Evolutionary conservation across 2,888 invertebrate species (phyloP), one percentile per base, ranked within the genome.

Genomic region (Muschampia plurimacula): DNA sequence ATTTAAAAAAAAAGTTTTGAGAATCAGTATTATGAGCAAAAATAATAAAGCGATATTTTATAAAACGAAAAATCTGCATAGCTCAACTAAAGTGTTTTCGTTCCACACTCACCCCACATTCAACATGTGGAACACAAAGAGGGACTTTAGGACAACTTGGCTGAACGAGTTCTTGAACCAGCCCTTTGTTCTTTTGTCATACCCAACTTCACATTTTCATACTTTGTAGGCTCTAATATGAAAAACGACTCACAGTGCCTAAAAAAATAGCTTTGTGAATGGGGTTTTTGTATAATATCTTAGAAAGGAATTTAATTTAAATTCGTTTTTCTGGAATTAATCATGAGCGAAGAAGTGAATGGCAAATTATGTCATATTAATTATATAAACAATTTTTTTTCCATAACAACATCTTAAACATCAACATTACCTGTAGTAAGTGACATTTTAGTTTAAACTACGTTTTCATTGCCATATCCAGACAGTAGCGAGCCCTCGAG

Each of bases 141-240:
- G 62, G 71, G 72, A 67, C 72, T 72, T 72, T 67, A 67, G 60
- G 72, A 52, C 67, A 72, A 52, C 72, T 72, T 72, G 72, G 41
- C 39, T 72, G 67, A 72, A 72, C 52, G 52, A 55, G 67, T 62
- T 66, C 72, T 72, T 72, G 71, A 67, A 49, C 39, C 32, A 68
- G 49, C 6, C 66, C 22, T 67, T 67, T 67, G 72, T 72, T 72
- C 72, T 67, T 72, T 72, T 72, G 72, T 72, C 41, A 52, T 10
- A 52, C 32, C 28, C n/a, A 39, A 62, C 49, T 49, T 49, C 41
- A 44, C 66, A 41, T 72, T 72, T 72, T 60, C 59, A 67, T 41
- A 52, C 36, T 60, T 64, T 65, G 55, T 28, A 62, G 36, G 46
- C 32, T 60, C n/a, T 59, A 28, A 28, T 57, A 41, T 67, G 64